Conservation (phyloP, 2,888 invertebrate species). For the Smittia aterrima region DNA sequence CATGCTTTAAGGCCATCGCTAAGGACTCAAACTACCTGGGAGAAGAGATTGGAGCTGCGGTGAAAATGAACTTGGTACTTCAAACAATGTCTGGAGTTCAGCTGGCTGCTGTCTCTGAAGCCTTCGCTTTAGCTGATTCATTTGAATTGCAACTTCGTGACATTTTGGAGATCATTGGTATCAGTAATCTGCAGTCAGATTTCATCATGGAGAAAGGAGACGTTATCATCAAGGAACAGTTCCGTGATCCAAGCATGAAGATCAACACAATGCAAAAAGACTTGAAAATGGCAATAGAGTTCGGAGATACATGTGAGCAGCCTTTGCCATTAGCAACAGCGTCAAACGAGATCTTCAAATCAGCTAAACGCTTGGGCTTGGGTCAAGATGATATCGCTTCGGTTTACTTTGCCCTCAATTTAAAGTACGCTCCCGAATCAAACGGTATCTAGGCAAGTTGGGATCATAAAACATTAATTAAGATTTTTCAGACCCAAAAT, state of each 20-base stretch:
- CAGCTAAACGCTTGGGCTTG: constrained; percentile 91
- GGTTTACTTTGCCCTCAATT: constrained; percentile 62
- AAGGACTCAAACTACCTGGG: constrained; percentile 89
- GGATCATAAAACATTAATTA: neutral
- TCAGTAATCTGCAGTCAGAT: constrained; percentile 80
- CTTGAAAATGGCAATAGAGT: constrained; percentile 78
- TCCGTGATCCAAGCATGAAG: constrained; percentile 19
- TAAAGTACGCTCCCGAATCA: neutral
- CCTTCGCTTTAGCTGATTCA: constrained; percentile 84
- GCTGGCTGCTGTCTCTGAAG: constrained; percentile 87
- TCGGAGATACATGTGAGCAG: constrained; percentile 88
- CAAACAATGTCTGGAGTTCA: constrained; percentile 89
- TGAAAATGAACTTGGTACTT: constrained; percentile 91
- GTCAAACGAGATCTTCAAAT: constrained; percentile 95
- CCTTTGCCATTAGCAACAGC: constrained; percentile 87
- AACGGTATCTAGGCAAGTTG: neutral
- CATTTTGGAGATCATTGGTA: constrained; percentile 81
- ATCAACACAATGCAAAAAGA: constrained; percentile 89
- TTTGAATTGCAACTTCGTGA: constrained; percentile 87
- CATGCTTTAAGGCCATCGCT: constrained; percentile 93
- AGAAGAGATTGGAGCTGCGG: constrained; percentile 82
- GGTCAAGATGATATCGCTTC: constrained; percentile 91
- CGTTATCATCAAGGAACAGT: constrained; percentile 54
- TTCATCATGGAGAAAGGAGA: constrained; percentile 81
- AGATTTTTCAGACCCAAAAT: too few species aligned